These are phyloP conservation scores for Tinea pellionella DNA, from an alignment of 2,888 invertebrate species.

Conservation along the genomic window DNA sequence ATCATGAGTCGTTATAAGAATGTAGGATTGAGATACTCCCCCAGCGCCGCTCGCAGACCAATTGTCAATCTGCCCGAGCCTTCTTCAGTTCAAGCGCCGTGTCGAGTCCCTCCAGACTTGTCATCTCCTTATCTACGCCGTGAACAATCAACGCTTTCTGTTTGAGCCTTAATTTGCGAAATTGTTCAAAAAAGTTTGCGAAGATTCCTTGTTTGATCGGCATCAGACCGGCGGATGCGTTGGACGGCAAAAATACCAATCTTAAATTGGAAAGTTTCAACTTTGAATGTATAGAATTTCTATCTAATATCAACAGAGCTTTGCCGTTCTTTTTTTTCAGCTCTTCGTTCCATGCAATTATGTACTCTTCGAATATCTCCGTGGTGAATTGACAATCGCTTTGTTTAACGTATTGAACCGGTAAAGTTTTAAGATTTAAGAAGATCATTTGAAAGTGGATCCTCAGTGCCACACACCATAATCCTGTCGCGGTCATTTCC, in stretches of 20 bases:
- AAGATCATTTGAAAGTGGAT: conserved; percentile 28
- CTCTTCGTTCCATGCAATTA: conserved; percentile 32
- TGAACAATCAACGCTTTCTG: conserved; percentile 30
- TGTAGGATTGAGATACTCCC: too few relatives aligned
- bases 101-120: conserved; percentile 31
- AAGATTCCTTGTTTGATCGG: conserved; percentile 35
- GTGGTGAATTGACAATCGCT: conserved; percentile 33
- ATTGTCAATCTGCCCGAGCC: too few relatives aligned
- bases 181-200: conserved; percentile 28
- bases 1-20: too few relatives aligned
- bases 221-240: conserved; percentile 29
- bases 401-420: conserved; percentile 33
- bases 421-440: conserved; percentile 29
- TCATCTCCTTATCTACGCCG: conserved; percentile 30
- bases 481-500: conserved; percentile 32
- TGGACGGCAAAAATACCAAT: conserved; percentile 35
- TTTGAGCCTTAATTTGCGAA: conserved; percentile 26
- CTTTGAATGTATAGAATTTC: conserved; percentile 36
- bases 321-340: conserved; percentile 24
- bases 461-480: conserved; percentile 33
- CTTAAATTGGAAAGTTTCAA: conserved; percentile 31
- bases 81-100: too few relatives aligned
- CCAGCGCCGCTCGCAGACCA: too few relatives aligned
- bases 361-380: conserved; percentile 33
- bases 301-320: conserved; percentile 29